Conservation (phyloP, 1,140 invertebrate species). For the Vanessa atalanta region DNA sequence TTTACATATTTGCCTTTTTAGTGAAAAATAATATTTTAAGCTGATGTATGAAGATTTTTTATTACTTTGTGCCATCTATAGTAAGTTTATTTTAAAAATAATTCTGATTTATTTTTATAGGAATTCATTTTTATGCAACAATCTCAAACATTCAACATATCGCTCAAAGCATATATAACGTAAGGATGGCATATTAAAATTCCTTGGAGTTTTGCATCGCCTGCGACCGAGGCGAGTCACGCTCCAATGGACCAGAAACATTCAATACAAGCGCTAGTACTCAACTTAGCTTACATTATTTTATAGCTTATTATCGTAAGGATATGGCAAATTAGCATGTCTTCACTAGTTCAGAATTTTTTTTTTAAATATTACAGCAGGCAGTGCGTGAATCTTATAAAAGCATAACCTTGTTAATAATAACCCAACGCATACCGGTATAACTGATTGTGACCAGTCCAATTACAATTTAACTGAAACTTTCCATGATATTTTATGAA, state of each 20-base stretch:
- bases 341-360: no score
- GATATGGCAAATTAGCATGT: no score
- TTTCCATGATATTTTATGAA: no score
- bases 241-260: neutral
- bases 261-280: neutral
- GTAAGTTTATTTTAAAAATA: neutral
- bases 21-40: constrained; percentile 3
- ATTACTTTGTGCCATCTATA: neutral
- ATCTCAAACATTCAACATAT: neutral
- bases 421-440: no score
- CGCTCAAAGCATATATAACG: neutral
- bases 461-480: no score
- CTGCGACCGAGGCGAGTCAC: neutral
- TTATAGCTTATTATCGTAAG: neutral
- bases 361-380: no score
- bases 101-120: neutral
- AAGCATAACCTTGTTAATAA: no score
- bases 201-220: neutral
- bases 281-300: neutral
- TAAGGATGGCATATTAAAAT: constrained; percentile 2
- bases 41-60: neutral
- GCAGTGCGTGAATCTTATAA: no score
- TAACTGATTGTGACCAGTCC: no score
- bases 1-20: constrained; percentile 2
- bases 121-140: neutral